These are phyloP conservation scores for Spatula versicolor DNA, from an alignment of 2,797 vertebrate genomes.

Conservation along the genomic window DNA sequence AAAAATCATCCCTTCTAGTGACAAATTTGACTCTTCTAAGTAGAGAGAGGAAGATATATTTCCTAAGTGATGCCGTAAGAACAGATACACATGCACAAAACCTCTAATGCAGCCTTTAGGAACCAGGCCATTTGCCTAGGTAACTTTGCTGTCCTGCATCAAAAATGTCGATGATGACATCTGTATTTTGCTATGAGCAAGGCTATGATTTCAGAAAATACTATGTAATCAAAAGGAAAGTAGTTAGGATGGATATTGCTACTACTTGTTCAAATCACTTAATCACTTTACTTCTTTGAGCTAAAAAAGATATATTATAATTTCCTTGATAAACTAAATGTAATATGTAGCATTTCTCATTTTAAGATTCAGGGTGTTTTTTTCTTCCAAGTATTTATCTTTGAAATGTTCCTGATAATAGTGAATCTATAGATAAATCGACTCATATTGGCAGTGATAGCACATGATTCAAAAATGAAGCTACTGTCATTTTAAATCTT, in stretches of 20 bases:
- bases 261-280: slow-evolving; percentile 25
- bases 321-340: slow-evolving; percentile 45
- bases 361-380: background rate
- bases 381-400: slow-evolving; percentile 42
- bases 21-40: background rate
- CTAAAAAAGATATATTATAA: slow-evolving; percentile 52
- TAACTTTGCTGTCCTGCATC: background rate
- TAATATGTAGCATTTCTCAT: slow-evolving; percentile 15
- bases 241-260: slow-evolving; percentile 33
- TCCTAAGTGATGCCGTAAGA: background rate
- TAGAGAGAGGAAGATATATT: background rate
- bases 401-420: slow-evolving; percentile 32
- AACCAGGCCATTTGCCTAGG: background rate
- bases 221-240: background rate
- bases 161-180: background rate
- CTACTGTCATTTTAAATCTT: slow-evolving; percentile 11
- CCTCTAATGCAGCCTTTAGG: background rate
- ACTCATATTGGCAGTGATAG: slow-evolving; percentile 8
- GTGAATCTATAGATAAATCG: slow-evolving; percentile 9
- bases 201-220: background rate
- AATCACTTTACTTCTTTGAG: slow-evolving; percentile 50
- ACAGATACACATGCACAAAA: background rate
- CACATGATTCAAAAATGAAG: slow-evolving; percentile 13
- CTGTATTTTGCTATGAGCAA: background rate
- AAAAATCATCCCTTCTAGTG: background rate